Conservation (phyloP, 1,140 invertebrate species). For the Holotrichia oblita region DNA sequence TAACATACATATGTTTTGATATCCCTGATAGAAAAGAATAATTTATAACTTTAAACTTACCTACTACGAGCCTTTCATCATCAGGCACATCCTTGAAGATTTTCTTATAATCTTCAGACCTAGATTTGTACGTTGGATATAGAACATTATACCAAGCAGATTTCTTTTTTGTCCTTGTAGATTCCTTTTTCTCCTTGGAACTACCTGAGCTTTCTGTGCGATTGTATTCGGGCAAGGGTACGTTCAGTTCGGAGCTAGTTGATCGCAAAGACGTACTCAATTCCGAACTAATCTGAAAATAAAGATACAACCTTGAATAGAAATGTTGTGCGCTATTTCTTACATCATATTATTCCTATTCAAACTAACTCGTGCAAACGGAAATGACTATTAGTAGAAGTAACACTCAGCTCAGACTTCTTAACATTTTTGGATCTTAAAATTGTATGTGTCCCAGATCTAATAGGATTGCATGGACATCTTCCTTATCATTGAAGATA, state of each 20-base stretch:
- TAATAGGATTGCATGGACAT: too few species aligned
- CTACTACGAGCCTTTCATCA: conserved; percentile 91
- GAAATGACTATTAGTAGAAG: too few species aligned
- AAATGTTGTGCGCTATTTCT: too few species aligned
- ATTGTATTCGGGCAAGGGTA: conserved; percentile 29
- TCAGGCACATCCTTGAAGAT: conserved; percentile 92
- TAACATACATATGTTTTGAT: too few species aligned
- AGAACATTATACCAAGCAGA: conserved; percentile 85
- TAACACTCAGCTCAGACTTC: too few species aligned
- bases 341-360: background rate
- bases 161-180: conserved; percentile 75
- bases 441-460: too few species aligned
- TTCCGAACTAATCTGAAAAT: conserved; percentile 21
- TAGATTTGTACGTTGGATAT: conserved; percentile 93
- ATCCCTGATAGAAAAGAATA: too few species aligned
- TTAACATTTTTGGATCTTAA: too few species aligned
- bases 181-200: conserved; percentile 59
- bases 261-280: background rate
- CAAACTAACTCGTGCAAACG: too few species aligned
- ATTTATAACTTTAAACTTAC: conserved; percentile 65
- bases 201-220: conserved; percentile 41
- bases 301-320: background rate
- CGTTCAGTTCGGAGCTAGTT: background rate
- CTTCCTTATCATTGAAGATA: too few species aligned
- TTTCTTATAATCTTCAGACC: conserved; percentile 90